Evolutionary conservation across 2,113 vertebrate species (phyloP), one percentile per base, ranked within the genome.

Genomic region (Sturnus vulgaris): DNA sequence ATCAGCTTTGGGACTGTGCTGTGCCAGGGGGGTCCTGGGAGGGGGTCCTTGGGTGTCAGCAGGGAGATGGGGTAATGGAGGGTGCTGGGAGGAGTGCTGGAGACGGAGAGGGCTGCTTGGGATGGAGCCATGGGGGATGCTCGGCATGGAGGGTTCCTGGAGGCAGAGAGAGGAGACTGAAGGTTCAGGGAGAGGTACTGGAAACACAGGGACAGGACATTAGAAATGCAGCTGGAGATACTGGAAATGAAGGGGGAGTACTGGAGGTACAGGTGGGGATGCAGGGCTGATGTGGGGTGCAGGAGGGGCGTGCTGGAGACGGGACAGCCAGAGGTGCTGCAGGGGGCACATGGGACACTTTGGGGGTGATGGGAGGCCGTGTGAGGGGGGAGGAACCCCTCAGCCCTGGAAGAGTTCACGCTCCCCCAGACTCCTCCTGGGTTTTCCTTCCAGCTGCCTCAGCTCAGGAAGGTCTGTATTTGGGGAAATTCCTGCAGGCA

Each of bases 401-500:
- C 76, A 57, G 95, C 78, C 71, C 27, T 28, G 42, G 30, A 90
- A 96, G 97, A 88, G 96, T 98, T 98, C 97, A 97, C 5, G 24
- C 77, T 85, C 40, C 88, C 70, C 31, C 5, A 75, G 42, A 95
- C 82, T 90, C 88, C 97, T 89, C 80, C 97, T 94, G 98, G 97
- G 97, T 98, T 98, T 98, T 98, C 97, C 97, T 98, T 98, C 98
- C 98, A 99, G 98, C 98, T 99, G 98, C 98, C 98, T 95, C 90
- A 95, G 95, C 96, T 98, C 97, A 97, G 35, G 94, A 96, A 91
- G 97, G 97, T 97, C 96, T 97, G 97, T 92, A 71, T 82, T 88
- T 94, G 94, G 97, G 97, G 96, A 98, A 97, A 98, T 98, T 97
- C 97, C 98, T 98, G 92, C 76, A 84, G 95, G 97, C 98, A 98